These are phyloP conservation scores for Didymodactylos carnosus DNA, from an alignment of 2,888 invertebrate genomes.

Conservation along the genomic window DNA sequence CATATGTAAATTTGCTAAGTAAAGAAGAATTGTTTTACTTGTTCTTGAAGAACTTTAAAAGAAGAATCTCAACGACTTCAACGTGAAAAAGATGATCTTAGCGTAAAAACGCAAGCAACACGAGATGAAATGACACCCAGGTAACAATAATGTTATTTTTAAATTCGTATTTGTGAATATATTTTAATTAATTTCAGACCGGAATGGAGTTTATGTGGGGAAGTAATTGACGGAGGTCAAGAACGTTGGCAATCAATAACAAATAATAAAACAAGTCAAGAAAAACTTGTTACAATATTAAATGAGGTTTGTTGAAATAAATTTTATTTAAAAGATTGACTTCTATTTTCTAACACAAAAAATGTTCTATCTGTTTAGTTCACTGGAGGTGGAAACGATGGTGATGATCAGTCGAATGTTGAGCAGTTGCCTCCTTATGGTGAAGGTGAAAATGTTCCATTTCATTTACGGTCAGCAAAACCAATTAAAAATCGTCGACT, in stretches of 20 bases:
- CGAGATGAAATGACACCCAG: slow-evolving; percentile 28
- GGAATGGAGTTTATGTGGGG: slow-evolving; percentile 10
- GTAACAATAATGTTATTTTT: slow-evolving; percentile 19
- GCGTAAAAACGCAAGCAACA: slow-evolving; percentile 27
- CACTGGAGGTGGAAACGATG: background rate
- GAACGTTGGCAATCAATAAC: slow-evolving; percentile 14
- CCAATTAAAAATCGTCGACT: slow-evolving; percentile 27
- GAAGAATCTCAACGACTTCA: slow-evolving; percentile 27
- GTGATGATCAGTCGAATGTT: background rate
- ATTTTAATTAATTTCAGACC: background rate
- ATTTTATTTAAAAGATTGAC: slow-evolving; percentile 22
- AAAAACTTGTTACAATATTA: slow-evolving; percentile 8
- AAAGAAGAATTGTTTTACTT: background rate
- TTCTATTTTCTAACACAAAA: slow-evolving; percentile 20
- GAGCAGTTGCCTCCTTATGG: slow-evolving; percentile 21
- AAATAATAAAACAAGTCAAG: slow-evolving; percentile 14
- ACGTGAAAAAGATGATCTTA: slow-evolving; percentile 30
- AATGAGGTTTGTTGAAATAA: slow-evolving; percentile 17
- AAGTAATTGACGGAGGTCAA: slow-evolving; percentile 14
- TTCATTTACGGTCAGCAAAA: slow-evolving; percentile 27
- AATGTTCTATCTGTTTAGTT: no score
- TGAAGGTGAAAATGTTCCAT: slow-evolving; percentile 25
- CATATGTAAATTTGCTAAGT: background rate
- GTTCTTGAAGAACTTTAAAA: slow-evolving; percentile 21
- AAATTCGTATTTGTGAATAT: background rate